A percentile compares a stretch with the other conserved stretches of the same genome.
phyloP scores from a whole-genome alignment of 2,113 vertebrate species.

The Ondatra zibethicus region DNA sequence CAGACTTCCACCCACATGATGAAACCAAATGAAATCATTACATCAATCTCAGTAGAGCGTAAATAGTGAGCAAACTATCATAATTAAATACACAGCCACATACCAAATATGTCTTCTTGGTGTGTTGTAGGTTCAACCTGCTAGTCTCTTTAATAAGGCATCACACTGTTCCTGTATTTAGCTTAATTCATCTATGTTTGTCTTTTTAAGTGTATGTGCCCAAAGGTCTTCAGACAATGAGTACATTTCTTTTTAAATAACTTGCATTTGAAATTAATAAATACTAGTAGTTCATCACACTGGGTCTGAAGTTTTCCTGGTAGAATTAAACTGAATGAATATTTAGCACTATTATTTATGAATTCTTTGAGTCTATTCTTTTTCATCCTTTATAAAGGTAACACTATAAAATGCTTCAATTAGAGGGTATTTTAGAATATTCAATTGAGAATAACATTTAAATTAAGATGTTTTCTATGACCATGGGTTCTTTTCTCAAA shows the following conservation, averaged over 20 bases:
- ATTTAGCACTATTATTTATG: slow-evolving; percentile 60
- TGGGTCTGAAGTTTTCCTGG: neutral
- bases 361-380: neutral
- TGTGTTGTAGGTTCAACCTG: neutral
- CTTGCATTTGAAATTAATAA: slow-evolving; percentile 71
- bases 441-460: neutral
- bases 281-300: slow-evolving; percentile 59
- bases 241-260: slow-evolving; percentile 64
- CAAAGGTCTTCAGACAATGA: slow-evolving; percentile 53
- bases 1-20: neutral
- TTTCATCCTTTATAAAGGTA: slow-evolving; percentile 8
- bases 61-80: neutral
- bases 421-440: slow-evolving; percentile 2
- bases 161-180: slow-evolving; percentile 39
- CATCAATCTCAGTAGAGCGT: neutral
- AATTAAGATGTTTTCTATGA: slow-evolving; percentile 1
- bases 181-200: slow-evolving; percentile 65
- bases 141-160: slow-evolving; percentile 51
- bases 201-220: slow-evolving; percentile 41
- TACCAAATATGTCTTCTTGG: neutral
- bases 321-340: slow-evolving; percentile 64
- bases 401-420: slow-evolving; percentile 20
- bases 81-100: neutral
- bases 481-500: neutral
- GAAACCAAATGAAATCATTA: neutral